These are phyloP conservation scores for Phyllopteryx taeniolatus DNA, from an alignment of 2,113 vertebrate genomes.

Conservation along the genomic window DNA sequence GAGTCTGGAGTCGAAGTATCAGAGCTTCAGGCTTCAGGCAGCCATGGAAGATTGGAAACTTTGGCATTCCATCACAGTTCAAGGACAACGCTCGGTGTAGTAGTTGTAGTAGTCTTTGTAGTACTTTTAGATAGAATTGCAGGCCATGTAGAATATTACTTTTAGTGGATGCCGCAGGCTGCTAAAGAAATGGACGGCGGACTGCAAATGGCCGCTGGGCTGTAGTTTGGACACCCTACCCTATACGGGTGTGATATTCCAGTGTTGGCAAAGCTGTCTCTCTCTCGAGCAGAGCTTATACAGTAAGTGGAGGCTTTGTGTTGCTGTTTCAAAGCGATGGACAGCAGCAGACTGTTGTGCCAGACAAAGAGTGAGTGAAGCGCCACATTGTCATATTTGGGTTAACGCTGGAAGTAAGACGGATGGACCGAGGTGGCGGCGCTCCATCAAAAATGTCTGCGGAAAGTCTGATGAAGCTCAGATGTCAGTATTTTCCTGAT, in stretches of 20 bases:
- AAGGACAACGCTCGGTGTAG: neutral
- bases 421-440: neutral
- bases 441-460: neutral
- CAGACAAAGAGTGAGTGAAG: neutral
- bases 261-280: neutral
- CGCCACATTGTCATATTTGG: slow-evolving; percentile 8
- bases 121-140: too few species aligned
- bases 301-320: neutral
- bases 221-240: neutral
- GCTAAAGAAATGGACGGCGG: neutral
- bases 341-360: slow-evolving; percentile 1
- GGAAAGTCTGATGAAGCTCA: neutral
- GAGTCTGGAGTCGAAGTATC: neutral
- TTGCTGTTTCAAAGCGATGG: neutral
- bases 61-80: neutral
- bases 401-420: slow-evolving; percentile 10
- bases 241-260: neutral
- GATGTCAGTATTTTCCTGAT: slow-evolving; percentile 4
- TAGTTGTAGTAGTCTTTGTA: too few species aligned
- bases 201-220: neutral
- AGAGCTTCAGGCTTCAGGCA: neutral
- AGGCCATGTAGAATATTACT: too few species aligned
- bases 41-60: neutral
- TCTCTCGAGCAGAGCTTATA: neutral
- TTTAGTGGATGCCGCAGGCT: neutral